phyloP scores from a whole-genome alignment of 2,888 invertebrate species.

The Sminthurinus aureus region DNA sequence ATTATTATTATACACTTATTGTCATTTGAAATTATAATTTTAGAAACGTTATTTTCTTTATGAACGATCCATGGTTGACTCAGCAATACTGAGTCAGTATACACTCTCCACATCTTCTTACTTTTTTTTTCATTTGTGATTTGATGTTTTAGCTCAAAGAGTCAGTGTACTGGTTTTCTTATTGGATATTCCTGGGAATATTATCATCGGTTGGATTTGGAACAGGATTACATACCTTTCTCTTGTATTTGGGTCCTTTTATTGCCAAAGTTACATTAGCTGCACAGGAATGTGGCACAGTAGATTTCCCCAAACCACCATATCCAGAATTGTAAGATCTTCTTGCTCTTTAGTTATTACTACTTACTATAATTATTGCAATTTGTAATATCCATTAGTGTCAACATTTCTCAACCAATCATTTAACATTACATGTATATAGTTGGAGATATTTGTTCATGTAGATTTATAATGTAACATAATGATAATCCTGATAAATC shows the following conservation, averaged over 20 bases:
- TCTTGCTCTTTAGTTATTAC: not conserved
- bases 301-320: constrained; percentile 94
- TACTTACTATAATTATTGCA: not conserved
- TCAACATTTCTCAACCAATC: not conserved
- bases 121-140: too few species aligned
- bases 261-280: constrained; percentile 98
- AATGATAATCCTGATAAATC: not conserved
- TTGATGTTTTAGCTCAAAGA: constrained; percentile 60
- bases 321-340: constrained; percentile 91
- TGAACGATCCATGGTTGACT: not conserved
- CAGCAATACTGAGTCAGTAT: too few species aligned
- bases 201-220: constrained; percentile 97
- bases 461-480: too few species aligned
- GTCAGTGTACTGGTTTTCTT: constrained; percentile 75
- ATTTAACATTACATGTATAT: too few species aligned
- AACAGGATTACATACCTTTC: constrained; percentile 97
- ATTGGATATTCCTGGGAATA: constrained; percentile 94
- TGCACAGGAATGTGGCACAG: constrained; percentile 93
- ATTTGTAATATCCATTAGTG: not conserved
- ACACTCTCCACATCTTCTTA: too few species aligned
- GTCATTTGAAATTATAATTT: not conserved
- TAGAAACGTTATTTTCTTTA: not conserved
- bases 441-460: too few species aligned
- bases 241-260: constrained; percentile 98
- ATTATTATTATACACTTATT: not conserved